A percentile compares a stretch with the other conserved stretches of the same genome.
These are phyloP conservation scores for Pararge aegeria DNA, from an alignment of 1,140 invertebrate genomes.

Conservation along the genomic window DNA sequence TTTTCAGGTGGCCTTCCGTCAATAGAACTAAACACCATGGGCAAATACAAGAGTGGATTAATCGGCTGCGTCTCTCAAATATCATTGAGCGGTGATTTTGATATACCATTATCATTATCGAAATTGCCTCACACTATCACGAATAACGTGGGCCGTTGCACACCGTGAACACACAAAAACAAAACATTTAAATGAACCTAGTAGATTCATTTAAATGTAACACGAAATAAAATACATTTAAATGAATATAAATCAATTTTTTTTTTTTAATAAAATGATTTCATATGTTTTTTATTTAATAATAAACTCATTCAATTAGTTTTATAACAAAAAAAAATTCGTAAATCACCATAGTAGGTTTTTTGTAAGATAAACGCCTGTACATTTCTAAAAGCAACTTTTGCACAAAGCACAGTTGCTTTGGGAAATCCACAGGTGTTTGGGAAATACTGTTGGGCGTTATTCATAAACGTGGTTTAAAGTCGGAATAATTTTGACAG, in stretches of 20 bases:
- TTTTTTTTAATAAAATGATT: neutral
- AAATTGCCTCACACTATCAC: constrained; percentile 74
- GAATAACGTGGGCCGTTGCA: constrained; percentile 74
- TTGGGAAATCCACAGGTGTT: too few species aligned
- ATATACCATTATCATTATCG: constrained; percentile 70
- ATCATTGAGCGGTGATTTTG: constrained; percentile 73
- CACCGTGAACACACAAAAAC: too few species aligned
- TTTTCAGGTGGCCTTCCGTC: constrained; percentile 70
- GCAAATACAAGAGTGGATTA: constrained; percentile 68
- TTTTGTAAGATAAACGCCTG: too few species aligned
- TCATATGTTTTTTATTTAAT: too few species aligned
- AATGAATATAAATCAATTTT: constrained; percentile 19
- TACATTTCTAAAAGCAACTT: too few species aligned
- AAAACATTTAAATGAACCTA: constrained; percentile 37
- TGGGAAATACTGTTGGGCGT: too few species aligned
- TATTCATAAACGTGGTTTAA: too few species aligned
- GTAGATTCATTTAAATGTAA: constrained; percentile 39
- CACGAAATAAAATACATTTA: constrained; percentile 2
- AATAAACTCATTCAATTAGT: too few species aligned
- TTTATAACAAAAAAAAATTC: too few species aligned
- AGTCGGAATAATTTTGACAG: too few species aligned
- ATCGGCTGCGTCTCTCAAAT: constrained; percentile 76
- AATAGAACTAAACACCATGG: constrained; percentile 73
- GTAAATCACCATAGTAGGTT: too few species aligned
- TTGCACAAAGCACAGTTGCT: too few species aligned